These are phyloP conservation scores for Tetheella fluctuosa DNA, from an alignment of 2,888 invertebrate species.

Conservation along the genomic window DNA sequence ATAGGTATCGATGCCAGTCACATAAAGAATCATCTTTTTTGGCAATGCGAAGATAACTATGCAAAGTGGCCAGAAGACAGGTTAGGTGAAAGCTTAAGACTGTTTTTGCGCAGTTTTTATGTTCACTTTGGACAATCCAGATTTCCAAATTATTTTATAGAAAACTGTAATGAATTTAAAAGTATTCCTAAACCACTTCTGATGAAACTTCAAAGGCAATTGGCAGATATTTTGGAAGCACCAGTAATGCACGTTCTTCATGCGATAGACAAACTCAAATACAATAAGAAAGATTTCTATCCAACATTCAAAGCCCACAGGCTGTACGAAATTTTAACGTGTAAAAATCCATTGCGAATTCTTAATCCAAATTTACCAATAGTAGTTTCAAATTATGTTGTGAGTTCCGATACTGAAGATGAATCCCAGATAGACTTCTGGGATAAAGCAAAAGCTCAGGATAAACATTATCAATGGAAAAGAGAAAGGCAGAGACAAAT, in stretches of 20 bases:
- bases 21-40: constrained; percentile 89
- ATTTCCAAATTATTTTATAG: constrained; percentile 90
- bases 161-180: constrained; percentile 88
- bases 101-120: constrained; percentile 86
- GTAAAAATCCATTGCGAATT: constrained; percentile 79
- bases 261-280: constrained; percentile 88
- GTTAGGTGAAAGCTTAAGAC: constrained; percentile 86
- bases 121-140: constrained; percentile 84
- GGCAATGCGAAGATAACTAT: constrained; percentile 90
- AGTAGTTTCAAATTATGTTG: constrained; percentile 41
- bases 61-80: constrained; percentile 90
- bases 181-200: constrained; percentile 87
- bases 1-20: constrained; percentile 88
- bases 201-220: constrained; percentile 85
- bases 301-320: constrained; percentile 85
- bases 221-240: constrained; percentile 88
- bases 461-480: constrained; percentile 80
- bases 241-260: constrained; percentile 88
- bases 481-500: constrained; percentile 68
- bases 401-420: constrained; percentile 72
- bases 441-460: constrained; percentile 77
- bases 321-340: constrained; percentile 84
- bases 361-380: constrained; percentile 72
- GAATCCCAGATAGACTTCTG: constrained; percentile 67
- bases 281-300: constrained; percentile 85